Evolutionary conservation across 2,113 vertebrate genomes (phyloP), one percentile per base, ranked within the genome.

Genomic region (Nothoprocta pentlandii): DNA sequence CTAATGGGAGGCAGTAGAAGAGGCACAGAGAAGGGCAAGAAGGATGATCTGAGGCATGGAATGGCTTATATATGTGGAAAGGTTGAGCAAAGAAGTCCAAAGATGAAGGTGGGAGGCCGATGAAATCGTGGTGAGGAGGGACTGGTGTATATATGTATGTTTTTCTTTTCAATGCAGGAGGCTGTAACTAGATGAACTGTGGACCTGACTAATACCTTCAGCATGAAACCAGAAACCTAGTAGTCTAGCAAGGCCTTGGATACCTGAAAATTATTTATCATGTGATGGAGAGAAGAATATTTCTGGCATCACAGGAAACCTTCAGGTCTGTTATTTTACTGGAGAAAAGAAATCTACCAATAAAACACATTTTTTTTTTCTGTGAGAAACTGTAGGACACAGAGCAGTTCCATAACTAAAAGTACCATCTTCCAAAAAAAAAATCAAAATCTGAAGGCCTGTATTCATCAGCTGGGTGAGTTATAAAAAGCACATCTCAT

Each of bases 291-390:
- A 90, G 54, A 85, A 80, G 34, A 80, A 83, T 63, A 81, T 96
- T 82, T 88, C 92, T 73, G 90, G 90, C 69, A 67, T 95, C 67
- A 76, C 85, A 49, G 83, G 83, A 80, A 95, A 80, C 58, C 34
- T 96, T 54, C 97, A 96, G 85, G 84, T 96, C 46, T 54, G 46
- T 92, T n/a, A 54, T 64, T 64, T 70, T 13, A 85, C 89, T 25
- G 49, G 41, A 71, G 67, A 73, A 69, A 56, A 64, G 21, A 51
- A 49, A 53, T 12, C 13, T 67, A 44, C 15, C 47, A 32, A 36
- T 81, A 47, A 64, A 36, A 5, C 25, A 9, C 20, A 42, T 58
- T 39, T 44, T 67, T 66, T 39, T 54, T 58, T 25, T 54, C 25
- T 76, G 8, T n/a, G 46, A n/a, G n/a, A 42, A 39, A 44, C 10